These are phyloP conservation scores for Catocala nupta DNA, from an alignment of 2,888 invertebrate species.

Conservation along the genomic window DNA sequence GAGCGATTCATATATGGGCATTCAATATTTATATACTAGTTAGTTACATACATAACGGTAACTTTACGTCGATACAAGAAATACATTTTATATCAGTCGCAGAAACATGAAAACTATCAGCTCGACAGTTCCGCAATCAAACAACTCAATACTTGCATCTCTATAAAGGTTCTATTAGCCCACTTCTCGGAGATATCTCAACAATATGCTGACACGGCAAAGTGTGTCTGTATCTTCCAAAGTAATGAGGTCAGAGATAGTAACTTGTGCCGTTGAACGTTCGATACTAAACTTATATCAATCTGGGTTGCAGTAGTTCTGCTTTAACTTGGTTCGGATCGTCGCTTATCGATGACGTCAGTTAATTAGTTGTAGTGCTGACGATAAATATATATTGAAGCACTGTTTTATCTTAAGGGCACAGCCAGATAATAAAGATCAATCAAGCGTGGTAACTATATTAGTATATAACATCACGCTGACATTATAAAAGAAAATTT, in stretches of 20 bases:
- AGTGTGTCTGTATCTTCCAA: slow-evolving; percentile 20
- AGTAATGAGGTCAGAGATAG: slow-evolving; percentile 35
- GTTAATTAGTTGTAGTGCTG: slow-evolving; percentile 18
- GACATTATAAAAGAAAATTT: background rate
- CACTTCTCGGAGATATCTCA: background rate
- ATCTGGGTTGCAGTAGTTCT: slow-evolving; percentile 5
- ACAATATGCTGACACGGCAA: slow-evolving; percentile 6
- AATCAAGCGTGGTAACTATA: background rate
- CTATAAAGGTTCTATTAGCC: background rate
- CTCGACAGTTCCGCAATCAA: no score
- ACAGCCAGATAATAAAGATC: background rate
- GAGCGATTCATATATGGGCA: no score
- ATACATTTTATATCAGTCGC: no score
- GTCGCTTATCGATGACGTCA: slow-evolving; percentile 16
- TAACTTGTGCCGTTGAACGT: slow-evolving; percentile 16
- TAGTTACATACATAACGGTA: no score
- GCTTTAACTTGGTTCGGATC: slow-evolving; percentile 9
- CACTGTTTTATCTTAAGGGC: slow-evolving; percentile 10
- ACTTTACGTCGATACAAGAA: no score
- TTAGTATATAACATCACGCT: background rate
- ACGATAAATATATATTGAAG: slow-evolving; percentile 18
- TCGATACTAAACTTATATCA: background rate
- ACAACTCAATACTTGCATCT: no score
- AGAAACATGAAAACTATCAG: no score
- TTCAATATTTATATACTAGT: no score